Evolutionary conservation across 2,113 vertebrate genomes (phyloP).

Genomic region (Hippocampus mohnikei): DNA sequence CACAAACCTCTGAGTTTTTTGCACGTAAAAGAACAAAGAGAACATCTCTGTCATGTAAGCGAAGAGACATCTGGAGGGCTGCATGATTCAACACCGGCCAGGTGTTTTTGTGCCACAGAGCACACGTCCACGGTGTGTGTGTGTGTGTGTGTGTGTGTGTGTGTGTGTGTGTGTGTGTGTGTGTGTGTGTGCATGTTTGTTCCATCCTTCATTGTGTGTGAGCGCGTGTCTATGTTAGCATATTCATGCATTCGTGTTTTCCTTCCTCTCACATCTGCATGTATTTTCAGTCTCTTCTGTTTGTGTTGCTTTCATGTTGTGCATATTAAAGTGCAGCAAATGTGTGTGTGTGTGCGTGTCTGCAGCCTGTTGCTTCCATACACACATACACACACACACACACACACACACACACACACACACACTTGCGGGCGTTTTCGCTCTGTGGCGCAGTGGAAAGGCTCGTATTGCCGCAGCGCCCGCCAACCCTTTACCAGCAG

Average conservation of each 20-base stretch:
- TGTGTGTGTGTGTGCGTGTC: constrained; percentile 25
- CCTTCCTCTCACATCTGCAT: not conserved
- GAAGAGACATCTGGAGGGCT: not conserved
- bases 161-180: not conserved
- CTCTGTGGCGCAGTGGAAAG: constrained; percentile 66
- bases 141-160: not conserved
- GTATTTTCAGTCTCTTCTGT: not conserved
- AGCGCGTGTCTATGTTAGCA: not conserved
- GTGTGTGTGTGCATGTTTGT: not conserved
- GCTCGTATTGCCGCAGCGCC: constrained; percentile 74
- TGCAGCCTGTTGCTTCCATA: constrained; percentile 62
- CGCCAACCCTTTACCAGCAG: constrained; percentile 70
- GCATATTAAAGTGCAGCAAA: not conserved
- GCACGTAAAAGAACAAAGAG: not conserved
- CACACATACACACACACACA: constrained; percentile 11
- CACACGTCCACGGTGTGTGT: no score
- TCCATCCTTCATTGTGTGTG: not conserved
- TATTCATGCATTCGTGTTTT: not conserved
- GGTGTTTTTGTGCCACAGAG: not conserved
- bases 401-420: constrained; percentile 2
- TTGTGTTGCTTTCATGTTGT: not conserved
- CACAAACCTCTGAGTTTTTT: no score
- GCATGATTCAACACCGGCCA: not conserved
- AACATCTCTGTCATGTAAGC: not conserved
- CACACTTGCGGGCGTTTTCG: constrained; percentile 61